A percentile compares a stretch with the other conserved stretches of the same genome.
phyloP scores from a whole-genome alignment of 35 echinoderm and acorn worm genomes.

The Heliocidaris erythrogramma region DNA sequence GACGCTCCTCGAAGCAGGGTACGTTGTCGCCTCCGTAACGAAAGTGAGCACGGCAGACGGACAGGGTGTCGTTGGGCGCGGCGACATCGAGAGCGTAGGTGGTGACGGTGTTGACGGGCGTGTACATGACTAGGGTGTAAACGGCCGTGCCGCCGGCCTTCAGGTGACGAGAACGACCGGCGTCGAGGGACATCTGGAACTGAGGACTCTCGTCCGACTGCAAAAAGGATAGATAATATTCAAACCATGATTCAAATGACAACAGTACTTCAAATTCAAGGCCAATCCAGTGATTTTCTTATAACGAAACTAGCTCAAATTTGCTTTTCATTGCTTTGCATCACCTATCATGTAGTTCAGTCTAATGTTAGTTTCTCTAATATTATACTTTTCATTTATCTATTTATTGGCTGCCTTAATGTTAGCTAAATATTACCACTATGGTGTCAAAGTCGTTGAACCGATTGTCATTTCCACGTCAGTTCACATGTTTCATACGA shows the following conservation, averaged over 20 bases:
- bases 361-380: no score
- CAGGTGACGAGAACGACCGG: conserved; percentile 31
- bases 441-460: no score
- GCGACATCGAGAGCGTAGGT: conserved; percentile 71
- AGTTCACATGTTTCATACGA: no score
- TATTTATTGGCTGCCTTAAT: no score
- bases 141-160: conserved; percentile 62
- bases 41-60: conserved; percentile 68
- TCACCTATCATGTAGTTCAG: no score
- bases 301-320: background rate
- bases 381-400: no score
- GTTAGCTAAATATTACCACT: no score
- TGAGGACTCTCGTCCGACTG: conserved; percentile 74
- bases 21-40: conserved; percentile 63
- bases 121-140: conserved; percentile 66
- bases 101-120: conserved; percentile 60
- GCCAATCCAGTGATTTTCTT: background rate
- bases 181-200: conserved; percentile 53
- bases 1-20: conserved; percentile 72
- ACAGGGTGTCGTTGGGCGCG: conserved; percentile 64
- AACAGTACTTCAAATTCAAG: background rate
- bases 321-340: no score
- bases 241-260: background rate
- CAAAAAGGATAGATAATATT: background rate
- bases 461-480: no score